These are phyloP conservation scores for Saccopteryx leptura DNA, from an alignment of 2,113 vertebrate species.

Conservation along the genomic window DNA sequence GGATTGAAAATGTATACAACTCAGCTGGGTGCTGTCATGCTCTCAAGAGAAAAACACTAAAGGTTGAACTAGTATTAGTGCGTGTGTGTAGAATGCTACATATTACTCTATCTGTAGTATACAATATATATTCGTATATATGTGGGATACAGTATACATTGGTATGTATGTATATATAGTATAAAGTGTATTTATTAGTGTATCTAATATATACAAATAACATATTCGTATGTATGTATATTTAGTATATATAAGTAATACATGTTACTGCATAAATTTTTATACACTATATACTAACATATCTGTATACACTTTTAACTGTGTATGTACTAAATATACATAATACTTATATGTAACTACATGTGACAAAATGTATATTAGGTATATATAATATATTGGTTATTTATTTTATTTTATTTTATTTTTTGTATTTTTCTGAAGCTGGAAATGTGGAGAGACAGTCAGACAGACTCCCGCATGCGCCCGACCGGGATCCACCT, in stretches of 20 bases:
- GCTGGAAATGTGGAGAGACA: no score
- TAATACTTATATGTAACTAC: no score
- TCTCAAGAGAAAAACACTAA: not conserved
- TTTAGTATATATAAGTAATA: not conserved
- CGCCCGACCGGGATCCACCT: no score
- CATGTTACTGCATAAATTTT: no score
- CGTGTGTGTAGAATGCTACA: not conserved
- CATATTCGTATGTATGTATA: not conserved
- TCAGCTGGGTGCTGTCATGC: not conserved
- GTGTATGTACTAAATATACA: no score
- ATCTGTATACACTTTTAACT: not conserved
- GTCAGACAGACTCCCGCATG: no score
- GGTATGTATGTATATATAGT: not conserved
- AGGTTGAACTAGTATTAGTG: not conserved
- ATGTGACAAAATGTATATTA: not conserved
- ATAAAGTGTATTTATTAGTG: not conserved
- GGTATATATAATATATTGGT: not conserved
- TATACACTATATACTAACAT: not conserved
- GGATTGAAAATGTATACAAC: not conserved
- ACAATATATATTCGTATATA: not conserved
- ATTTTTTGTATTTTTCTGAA: no score
- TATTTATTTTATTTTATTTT: no score
- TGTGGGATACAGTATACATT: not conserved
- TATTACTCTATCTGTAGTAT: not conserved
- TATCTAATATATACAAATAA: not conserved